Conservation (phyloP, 1,140 invertebrate species). For the Globodera rostochiensis region DNA sequence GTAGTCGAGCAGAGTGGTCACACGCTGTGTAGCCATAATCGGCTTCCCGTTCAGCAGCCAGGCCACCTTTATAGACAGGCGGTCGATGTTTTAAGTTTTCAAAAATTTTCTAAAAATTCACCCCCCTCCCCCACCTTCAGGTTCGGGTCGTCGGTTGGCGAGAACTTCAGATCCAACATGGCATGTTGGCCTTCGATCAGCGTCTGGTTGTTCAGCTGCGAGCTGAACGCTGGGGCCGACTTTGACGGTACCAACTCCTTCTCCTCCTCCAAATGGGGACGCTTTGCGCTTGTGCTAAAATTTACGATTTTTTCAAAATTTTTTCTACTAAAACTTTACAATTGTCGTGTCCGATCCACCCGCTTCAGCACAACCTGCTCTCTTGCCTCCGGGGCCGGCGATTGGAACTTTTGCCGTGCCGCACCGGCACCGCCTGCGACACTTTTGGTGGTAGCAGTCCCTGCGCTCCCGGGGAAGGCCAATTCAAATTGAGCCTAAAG, state of each 20-base stretch:
- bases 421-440: slow-evolving; percentile 17
- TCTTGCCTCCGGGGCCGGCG: slow-evolving; percentile 38
- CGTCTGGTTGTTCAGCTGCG: slow-evolving; percentile 72
- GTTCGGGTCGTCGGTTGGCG: slow-evolving; percentile 92
- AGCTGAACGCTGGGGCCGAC: slow-evolving; percentile 82
- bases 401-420: slow-evolving; percentile 28
- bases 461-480: slow-evolving; percentile 6
- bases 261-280: slow-evolving; percentile 37
- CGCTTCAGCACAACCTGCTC: slow-evolving; percentile 56
- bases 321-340: slow-evolving; percentile 25
- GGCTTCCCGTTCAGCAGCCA: slow-evolving; percentile 89
- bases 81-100: slow-evolving; percentile 52
- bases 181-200: slow-evolving; percentile 76
- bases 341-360: slow-evolving; percentile 50
- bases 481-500: slow-evolving; percentile 29
- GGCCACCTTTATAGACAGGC: slow-evolving; percentile 71
- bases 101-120: no score
- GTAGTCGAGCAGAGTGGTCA: slow-evolving; percentile 91
- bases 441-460: slow-evolving; percentile 33
- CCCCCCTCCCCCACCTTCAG: slow-evolving; percentile 70
- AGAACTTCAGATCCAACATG: slow-evolving; percentile 90
- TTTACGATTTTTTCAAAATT: background rate
- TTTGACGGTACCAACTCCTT: slow-evolving; percentile 74
- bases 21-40: slow-evolving; percentile 80
- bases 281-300: slow-evolving; percentile 29